Base-by-base conservation (phyloP, 2,888 invertebrate genomes). In the Tipula confusa region DNA sequence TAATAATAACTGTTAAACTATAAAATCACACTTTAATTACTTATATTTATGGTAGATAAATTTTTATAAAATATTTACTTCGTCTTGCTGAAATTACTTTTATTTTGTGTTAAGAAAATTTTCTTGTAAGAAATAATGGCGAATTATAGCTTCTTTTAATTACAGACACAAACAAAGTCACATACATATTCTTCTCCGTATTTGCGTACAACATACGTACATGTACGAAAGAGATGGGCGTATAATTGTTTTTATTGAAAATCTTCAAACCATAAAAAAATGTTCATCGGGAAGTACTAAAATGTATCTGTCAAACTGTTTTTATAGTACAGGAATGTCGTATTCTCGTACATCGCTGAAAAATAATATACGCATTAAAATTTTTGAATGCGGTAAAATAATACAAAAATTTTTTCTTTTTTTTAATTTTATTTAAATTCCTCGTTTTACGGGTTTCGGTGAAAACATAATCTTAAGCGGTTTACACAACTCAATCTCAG, bases 391-490 rank as follows among this genome's bases (percentile, higher is more conserved):
- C n/a, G n/a, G n/a, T n/a, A n/a, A n/a, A n/a, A n/a, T n/a, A n/a
- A n/a, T n/a, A n/a, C n/a, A n/a, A n/a, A n/a, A n/a, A n/a, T n/a
- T n/a, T n/a, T n/a, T n/a, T n/a, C n/a, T n/a, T n/a, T n/a, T n/a
- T 38, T 38, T 38, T 24, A 9, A 11, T 5, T 64, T 64, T 64
- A 64, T 64, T 90, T 90, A 93, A 87, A 96, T 94, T 79, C 95
- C 95, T 85, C 96, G 92, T 87, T 96, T 95, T 83, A 97, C 95
- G 1, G 96, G 95, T 88, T 97, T 97, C 0, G 97, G 97, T 2
- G 95, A 94, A 84, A 97, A 95, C 43, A 95, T 93, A 83, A 97
- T 94, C 87, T 96, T 94, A 1, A 96, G 95, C 0, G 97, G 95
- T 86, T 95, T 95, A 87, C 97, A 96, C 15, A 97, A 90, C 87